These are phyloP conservation scores for Pachyramphus minor DNA, from an alignment of 2,113 vertebrate genomes.

Conservation along the genomic window DNA sequence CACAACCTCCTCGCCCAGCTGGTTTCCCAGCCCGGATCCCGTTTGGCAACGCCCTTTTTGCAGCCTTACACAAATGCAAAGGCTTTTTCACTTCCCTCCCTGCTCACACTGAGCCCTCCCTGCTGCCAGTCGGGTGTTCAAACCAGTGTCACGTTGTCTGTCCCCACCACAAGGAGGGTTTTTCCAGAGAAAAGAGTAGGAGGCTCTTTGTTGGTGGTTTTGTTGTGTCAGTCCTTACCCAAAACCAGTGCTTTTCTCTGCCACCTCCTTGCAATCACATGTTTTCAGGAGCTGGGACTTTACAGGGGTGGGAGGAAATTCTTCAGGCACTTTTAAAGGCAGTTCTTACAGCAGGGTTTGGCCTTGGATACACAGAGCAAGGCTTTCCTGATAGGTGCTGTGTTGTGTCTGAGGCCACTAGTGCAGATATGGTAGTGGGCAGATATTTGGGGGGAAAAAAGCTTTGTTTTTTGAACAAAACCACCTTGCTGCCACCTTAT, in stretches of 20 bases:
- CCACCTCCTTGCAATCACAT: background rate
- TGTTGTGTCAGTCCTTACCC: background rate
- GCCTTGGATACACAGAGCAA: background rate
- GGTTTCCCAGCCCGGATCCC: background rate
- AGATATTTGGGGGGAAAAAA: background rate
- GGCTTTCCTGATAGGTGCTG: background rate
- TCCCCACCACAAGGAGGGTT: fast-evolving
- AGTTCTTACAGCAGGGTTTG: background rate
- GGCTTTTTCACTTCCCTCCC: conserved; percentile 4
- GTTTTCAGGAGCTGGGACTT: background rate
- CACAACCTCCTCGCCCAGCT: background rate
- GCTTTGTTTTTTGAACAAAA: background rate
- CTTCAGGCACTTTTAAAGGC: background rate
- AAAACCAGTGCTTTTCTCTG: background rate
- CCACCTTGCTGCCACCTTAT: background rate
- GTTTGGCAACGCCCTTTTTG: background rate
- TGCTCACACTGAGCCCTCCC: background rate
- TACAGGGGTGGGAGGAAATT: background rate
- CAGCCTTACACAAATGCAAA: background rate
- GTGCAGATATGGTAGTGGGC: background rate
- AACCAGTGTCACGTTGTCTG: background rate
- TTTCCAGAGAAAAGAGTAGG: background rate
- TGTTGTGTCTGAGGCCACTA: background rate
- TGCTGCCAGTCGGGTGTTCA: background rate
- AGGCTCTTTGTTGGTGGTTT: background rate